Evolutionary conservation across 2,888 invertebrate species (phyloP).

Genomic region (Sclerodermus sp.): DNA sequence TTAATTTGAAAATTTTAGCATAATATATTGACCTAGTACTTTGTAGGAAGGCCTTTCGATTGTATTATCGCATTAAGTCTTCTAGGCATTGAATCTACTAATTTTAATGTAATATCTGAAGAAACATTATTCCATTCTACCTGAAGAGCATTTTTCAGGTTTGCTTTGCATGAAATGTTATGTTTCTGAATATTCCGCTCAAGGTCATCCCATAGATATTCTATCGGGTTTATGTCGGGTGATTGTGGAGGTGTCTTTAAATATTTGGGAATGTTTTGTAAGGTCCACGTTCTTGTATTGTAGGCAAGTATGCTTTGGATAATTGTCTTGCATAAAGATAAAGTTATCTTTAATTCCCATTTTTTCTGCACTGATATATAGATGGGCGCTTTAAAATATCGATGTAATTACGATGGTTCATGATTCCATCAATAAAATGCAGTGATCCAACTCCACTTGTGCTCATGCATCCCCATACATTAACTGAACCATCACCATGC

Average conservation of each 20-base stretch:
- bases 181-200: background rate
- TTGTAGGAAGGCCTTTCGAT: too few species aligned
- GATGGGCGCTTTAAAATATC: too few species aligned
- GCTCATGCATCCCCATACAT: too few species aligned
- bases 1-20: too few species aligned
- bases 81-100: background rate
- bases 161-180: background rate
- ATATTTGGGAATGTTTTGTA: background rate
- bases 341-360: background rate
- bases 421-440: too few species aligned
- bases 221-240: background rate
- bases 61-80: background rate
- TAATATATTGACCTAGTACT: too few species aligned
- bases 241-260: background rate
- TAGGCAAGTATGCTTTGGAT: background rate
- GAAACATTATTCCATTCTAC: background rate
- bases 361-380: background rate
- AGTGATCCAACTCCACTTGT: too few species aligned
- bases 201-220: background rate
- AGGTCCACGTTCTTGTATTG: background rate
- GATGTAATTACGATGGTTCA: too few species aligned
- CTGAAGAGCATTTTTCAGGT: background rate
- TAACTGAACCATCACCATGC: too few species aligned
- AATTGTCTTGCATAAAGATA: background rate
- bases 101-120: background rate